These are phyloP conservation scores for Sthenelais limicola DNA, from an alignment of 2,888 invertebrate species.

Conservation along the genomic window DNA sequence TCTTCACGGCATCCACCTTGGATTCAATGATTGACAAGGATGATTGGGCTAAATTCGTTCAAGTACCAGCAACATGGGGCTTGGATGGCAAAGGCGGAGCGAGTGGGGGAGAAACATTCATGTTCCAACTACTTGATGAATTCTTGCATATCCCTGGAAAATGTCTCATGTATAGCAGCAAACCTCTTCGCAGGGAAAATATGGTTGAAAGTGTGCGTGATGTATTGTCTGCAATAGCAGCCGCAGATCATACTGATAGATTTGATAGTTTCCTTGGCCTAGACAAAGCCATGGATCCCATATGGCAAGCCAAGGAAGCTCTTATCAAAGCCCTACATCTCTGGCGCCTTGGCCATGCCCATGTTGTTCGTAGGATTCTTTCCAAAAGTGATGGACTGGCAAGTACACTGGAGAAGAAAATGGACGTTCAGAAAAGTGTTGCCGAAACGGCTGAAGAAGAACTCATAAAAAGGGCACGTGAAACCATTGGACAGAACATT, in stretches of 20 bases:
- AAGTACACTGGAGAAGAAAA: slow-evolving; percentile 1
- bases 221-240: background rate
- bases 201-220: background rate
- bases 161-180: slow-evolving; percentile 3
- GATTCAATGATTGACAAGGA: background rate
- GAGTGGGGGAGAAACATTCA: slow-evolving; percentile 27
- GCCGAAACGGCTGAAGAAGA: background rate
- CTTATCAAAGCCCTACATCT: too few species aligned
- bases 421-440: background rate
- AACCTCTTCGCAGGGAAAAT: background rate
- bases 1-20: slow-evolving; percentile 5
- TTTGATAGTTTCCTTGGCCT: slow-evolving; percentile 1
- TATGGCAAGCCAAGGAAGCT: too few species aligned
- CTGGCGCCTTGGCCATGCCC: too few species aligned
- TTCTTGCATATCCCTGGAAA: slow-evolving; percentile 1
- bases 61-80: slow-evolving; percentile 18
- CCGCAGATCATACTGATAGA: background rate
- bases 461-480: background rate
- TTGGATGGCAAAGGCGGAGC: slow-evolving; percentile 20
- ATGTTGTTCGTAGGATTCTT: background rate
- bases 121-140: slow-evolving; percentile 16
- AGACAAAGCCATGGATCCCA: too few species aligned
- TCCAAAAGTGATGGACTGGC: background rate
- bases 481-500: too few species aligned
- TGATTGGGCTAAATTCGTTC: slow-evolving; percentile 18